phyloP scores from a whole-genome alignment of 2,797 vertebrate species.

The Acipenser ruthenus region DNA sequence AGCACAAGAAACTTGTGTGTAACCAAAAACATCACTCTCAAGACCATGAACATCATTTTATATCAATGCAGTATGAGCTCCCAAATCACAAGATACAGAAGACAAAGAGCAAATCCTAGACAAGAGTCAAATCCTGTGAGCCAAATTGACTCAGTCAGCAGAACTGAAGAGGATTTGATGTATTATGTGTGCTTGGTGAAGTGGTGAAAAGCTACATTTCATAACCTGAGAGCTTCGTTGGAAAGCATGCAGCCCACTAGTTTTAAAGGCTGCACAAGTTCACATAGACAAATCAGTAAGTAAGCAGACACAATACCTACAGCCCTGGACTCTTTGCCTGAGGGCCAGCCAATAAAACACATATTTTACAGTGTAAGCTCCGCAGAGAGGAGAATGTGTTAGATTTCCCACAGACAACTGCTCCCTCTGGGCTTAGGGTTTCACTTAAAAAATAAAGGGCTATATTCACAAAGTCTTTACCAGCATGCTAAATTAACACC shows the following conservation, averaged over 20 bases:
- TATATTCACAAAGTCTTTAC: no score
- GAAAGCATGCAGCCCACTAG: not conserved
- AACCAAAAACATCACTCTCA: no score
- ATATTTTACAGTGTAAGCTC: not conserved
- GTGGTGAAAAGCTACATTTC: not conserved
- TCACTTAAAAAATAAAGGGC: no score
- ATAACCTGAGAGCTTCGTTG: not conserved
- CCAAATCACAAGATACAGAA: not conserved
- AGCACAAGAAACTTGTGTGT: no score
- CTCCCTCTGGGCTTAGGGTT: not conserved
- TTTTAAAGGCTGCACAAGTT: not conserved
- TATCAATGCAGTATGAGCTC: no score
- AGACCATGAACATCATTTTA: no score
- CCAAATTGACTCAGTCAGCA: conserved; percentile 3
- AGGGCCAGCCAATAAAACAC: not conserved
- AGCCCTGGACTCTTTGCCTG: not conserved
- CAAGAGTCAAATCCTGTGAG: not conserved
- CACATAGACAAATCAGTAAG: not conserved
- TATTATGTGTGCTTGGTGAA: not conserved
- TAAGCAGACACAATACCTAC: not conserved
- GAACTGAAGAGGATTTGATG: not conserved
- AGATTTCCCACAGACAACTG: not conserved
- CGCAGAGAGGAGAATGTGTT: not conserved
- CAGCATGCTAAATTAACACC: no score
- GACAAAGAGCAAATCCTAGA: not conserved